Evolutionary conservation across 2,888 invertebrate species (phyloP).

Genomic region (Athripsodes cinereus): DNA sequence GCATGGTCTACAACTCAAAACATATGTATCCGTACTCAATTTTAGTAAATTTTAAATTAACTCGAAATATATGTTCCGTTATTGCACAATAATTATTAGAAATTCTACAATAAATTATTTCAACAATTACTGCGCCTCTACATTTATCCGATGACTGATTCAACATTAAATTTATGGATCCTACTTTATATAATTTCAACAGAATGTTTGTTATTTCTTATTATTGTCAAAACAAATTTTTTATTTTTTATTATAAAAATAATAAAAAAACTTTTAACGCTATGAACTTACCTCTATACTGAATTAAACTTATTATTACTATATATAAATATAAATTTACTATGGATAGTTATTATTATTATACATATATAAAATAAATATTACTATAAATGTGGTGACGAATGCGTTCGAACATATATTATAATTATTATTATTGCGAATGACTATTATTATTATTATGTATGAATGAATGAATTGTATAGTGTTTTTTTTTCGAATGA

Average conservation of each 20-base stretch:
- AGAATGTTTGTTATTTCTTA: not conserved
- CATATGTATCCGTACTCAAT: too few relatives aligned
- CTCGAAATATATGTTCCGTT: too few relatives aligned
- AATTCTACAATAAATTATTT: too few relatives aligned
- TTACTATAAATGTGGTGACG: conserved; percentile 19
- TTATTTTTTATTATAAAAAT: conserved; percentile 24
- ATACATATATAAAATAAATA: conserved; percentile 23
- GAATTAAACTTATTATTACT: conserved; percentile 27
- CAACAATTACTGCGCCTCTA: not conserved
- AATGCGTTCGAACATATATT: conserved; percentile 16
- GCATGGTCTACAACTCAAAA: too few relatives aligned
- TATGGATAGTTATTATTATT: conserved; percentile 21
- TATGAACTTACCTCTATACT: conserved; percentile 28
- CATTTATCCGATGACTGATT: too few relatives aligned
- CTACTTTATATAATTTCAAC: not conserved
- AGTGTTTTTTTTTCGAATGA: conserved; percentile 28
- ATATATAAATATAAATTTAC: conserved; percentile 25
- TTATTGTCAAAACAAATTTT: not conserved
- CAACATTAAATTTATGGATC: too few relatives aligned
- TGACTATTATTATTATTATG: conserved; percentile 6
- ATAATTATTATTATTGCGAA: too few relatives aligned
- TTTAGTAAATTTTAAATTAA: too few relatives aligned
- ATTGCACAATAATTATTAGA: too few relatives aligned
- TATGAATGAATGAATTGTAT: conserved; percentile 25
- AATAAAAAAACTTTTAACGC: conserved; percentile 26